Conservation (phyloP, 1,140 invertebrate species). For the Pseudoatta argentina region DNA sequence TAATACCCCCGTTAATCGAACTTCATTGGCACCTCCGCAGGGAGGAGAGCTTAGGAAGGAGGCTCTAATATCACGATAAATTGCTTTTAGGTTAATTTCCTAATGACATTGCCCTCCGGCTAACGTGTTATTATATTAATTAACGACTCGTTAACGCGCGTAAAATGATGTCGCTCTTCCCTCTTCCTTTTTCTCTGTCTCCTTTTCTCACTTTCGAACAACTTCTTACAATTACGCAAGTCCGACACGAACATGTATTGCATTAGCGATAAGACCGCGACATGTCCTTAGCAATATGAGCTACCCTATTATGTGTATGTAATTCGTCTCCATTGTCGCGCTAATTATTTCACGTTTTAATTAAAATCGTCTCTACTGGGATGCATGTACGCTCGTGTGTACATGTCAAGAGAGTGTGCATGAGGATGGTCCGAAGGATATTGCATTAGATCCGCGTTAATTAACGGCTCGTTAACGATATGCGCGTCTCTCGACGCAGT, state of each 20-base stretch:
- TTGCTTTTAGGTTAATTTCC: slow-evolving; percentile 61
- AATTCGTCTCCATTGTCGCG: not conserved
- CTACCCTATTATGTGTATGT: slow-evolving; percentile 22
- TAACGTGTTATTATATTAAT: slow-evolving; percentile 61
- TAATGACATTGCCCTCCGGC: slow-evolving; percentile 43
- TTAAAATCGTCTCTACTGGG: slow-evolving; percentile 36
- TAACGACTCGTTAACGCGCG: slow-evolving; percentile 53
- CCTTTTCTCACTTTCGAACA: not conserved
- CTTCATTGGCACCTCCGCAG: slow-evolving; percentile 64
- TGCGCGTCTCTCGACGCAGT: not conserved
- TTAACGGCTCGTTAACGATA: slow-evolving; percentile 47
- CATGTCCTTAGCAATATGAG: not conserved
- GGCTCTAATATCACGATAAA: slow-evolving; percentile 65
- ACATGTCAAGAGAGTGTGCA: not conserved
- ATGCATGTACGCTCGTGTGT: not conserved
- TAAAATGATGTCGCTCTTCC: not conserved
- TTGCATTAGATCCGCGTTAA: slow-evolving; percentile 50
- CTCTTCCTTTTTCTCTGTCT: not conserved
- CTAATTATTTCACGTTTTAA: slow-evolving; percentile 52
- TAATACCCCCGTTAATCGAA: slow-evolving; percentile 63
- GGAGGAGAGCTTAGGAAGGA: slow-evolving; percentile 43
- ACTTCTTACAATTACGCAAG: not conserved
- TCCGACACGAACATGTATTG: not conserved
- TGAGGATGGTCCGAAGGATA: not conserved
- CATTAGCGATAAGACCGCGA: slow-evolving; percentile 14